phyloP scores from a whole-genome alignment of 2,113 vertebrate genomes.

The Coryphaenoides rupestris region DNA sequence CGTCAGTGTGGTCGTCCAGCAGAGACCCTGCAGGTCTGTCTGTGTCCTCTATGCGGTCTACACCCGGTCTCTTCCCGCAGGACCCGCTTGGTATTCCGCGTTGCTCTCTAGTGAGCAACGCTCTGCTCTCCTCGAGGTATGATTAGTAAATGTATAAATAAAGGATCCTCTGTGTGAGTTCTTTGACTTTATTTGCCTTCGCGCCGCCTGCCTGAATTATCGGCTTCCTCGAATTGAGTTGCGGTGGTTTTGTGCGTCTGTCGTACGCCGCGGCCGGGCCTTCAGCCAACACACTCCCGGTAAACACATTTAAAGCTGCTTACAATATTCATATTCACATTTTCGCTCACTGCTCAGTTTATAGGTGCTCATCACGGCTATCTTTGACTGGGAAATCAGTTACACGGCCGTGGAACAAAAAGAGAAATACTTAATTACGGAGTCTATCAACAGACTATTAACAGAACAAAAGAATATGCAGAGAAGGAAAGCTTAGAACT shows the following conservation, averaged over 20 bases:
- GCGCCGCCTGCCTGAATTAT: conserved; percentile 80
- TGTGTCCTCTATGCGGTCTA: too few relatives aligned
- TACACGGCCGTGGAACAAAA: conserved; percentile 66
- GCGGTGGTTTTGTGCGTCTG: conserved; percentile 79
- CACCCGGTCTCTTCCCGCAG: background rate
- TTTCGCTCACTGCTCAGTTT: conserved; percentile 82
- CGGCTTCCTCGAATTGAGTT: conserved; percentile 81
- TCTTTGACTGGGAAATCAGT: conserved; percentile 76
- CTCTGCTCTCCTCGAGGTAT: too few relatives aligned
- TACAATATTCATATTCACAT: conserved; percentile 92
- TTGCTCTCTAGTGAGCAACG: too few relatives aligned
- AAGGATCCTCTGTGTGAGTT: conserved; percentile 67
- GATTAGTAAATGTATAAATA: conserved; percentile 44
- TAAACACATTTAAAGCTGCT: conserved; percentile 92
- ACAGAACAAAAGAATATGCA: background rate
- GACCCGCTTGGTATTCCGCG: too few relatives aligned
- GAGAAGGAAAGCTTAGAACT: background rate
- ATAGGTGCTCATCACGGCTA: conserved; percentile 81
- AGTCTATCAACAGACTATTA: background rate
- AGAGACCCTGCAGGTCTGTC: too few relatives aligned
- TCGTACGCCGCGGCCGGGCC: conserved; percentile 80
- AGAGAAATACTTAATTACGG: conserved; percentile 60
- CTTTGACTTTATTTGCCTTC: conserved; percentile 87
- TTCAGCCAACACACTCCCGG: conserved; percentile 77
- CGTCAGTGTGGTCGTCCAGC: too few relatives aligned